Percentiles rank a stretch among this genome's conserved stretches.
Evolutionary conservation across 2,888 invertebrate genomes (phyloP).

Genomic region (Trilocha varians): DNA sequence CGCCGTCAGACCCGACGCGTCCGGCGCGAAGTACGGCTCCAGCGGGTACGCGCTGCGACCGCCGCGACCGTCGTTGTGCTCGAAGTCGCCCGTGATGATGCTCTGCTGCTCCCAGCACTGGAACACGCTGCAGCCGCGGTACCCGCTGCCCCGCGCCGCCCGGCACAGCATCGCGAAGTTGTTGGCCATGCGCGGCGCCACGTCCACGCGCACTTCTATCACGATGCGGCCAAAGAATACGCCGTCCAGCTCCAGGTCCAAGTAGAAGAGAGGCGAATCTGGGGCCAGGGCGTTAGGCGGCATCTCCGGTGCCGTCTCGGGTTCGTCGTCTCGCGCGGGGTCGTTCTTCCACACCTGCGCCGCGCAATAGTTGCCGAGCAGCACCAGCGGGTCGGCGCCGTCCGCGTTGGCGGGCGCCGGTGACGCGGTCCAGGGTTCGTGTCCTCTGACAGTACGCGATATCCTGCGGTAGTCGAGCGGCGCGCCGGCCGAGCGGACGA

Average conservation of each 20-base stretch:
- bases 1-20: slow-evolving; percentile 83
- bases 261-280: slow-evolving; percentile 84
- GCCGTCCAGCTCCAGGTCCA: slow-evolving; percentile 83
- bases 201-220: slow-evolving; percentile 83
- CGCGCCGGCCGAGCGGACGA: slow-evolving; percentile 10
- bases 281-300: too few relatives aligned
- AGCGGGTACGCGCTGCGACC: slow-evolving; percentile 84
- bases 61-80: slow-evolving; percentile 85
- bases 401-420: slow-evolving; percentile 39
- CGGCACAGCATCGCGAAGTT: slow-evolving; percentile 82
- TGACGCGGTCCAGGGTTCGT: slow-evolving; percentile 25
- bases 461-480: slow-evolving; percentile 12
- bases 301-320: slow-evolving; percentile 26
- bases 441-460: slow-evolving; percentile 9
- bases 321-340: slow-evolving; percentile 18
- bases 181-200: slow-evolving; percentile 86
- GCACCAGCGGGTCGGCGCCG: slow-evolving; percentile 78
- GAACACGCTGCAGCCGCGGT: slow-evolving; percentile 85
- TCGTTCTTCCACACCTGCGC: slow-evolving; percentile 76
- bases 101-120: slow-evolving; percentile 89
- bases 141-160: slow-evolving; percentile 83
- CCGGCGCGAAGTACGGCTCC: slow-evolving; percentile 85
- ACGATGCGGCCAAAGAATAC: slow-evolving; percentile 80
- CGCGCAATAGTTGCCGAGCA: slow-evolving; percentile 85
- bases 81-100: slow-evolving; percentile 86